Conservation (phyloP, 2,797 vertebrate genomes). For the Thripadectes ignobilis region DNA sequence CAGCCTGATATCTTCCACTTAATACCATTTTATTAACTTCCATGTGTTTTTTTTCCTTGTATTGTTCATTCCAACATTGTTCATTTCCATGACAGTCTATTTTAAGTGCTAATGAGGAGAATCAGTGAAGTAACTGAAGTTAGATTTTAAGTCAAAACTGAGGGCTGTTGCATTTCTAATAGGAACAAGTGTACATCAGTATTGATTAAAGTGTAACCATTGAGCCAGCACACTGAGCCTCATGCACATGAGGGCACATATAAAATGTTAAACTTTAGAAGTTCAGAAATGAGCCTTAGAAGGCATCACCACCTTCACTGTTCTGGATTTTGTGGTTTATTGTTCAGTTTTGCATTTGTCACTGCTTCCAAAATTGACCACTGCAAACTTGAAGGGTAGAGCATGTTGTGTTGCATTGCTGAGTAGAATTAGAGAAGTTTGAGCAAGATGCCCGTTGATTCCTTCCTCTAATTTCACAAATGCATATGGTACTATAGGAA, state of each 20-base stretch:
- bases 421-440: neutral
- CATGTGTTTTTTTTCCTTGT: neutral
- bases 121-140: neutral
- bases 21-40: neutral
- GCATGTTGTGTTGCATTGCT: neutral
- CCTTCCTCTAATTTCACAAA: neutral
- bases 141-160: neutral
- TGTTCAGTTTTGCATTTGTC: neutral
- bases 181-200: neutral
- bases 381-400: neutral
- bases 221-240: neutral
- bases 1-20: neutral
- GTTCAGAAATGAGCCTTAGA: neutral
- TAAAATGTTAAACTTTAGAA: neutral
- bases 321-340: neutral
- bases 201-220: neutral
- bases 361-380: neutral
- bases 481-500: neutral
- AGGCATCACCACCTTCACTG: neutral
- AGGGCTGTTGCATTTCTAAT: neutral
- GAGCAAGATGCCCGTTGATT: neutral
- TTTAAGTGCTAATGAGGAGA: neutral
- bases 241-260: neutral
- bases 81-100: neutral
- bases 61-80: neutral